phyloP scores from a whole-genome alignment of 1,140 invertebrate species.

The Branchinecta lindahli region DNA sequence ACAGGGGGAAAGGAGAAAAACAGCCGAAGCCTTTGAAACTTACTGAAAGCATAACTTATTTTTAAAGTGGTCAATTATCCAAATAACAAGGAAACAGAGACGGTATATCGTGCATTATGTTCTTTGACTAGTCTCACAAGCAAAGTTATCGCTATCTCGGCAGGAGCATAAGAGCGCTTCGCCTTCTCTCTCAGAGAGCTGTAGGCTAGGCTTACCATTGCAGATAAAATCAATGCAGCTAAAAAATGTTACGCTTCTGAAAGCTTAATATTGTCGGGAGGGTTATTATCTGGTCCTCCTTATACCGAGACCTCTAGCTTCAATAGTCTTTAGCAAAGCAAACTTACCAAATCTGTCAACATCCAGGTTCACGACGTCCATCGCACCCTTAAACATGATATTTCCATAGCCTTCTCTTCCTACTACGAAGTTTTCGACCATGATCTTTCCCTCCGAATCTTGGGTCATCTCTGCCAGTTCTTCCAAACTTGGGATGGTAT shows the following conservation, averaged over 20 bases:
- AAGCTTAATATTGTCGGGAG: no score
- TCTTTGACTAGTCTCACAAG: background rate
- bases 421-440: slow-evolving; percentile 78
- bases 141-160: no score
- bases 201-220: no score
- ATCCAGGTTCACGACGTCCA: slow-evolving; percentile 76
- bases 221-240: slow-evolving; percentile 4
- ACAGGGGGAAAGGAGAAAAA: no score
- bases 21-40: no score
- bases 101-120: background rate
- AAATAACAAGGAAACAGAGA: background rate
- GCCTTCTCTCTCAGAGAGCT: no score
- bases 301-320: no score
- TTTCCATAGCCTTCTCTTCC: slow-evolving; percentile 81
- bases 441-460: slow-evolving; percentile 52
- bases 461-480: slow-evolving; percentile 46
- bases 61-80: no score
- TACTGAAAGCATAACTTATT: no score
- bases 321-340: no score
- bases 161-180: no score
- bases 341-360: slow-evolving; percentile 61
- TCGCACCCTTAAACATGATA: slow-evolving; percentile 68
- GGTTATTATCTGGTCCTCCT: no score
- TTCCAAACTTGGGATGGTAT: slow-evolving; percentile 62
- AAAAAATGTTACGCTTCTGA: background rate